Base-by-base conservation (phyloP, 2,113 vertebrate genomes). In the Natator depressus region DNA sequence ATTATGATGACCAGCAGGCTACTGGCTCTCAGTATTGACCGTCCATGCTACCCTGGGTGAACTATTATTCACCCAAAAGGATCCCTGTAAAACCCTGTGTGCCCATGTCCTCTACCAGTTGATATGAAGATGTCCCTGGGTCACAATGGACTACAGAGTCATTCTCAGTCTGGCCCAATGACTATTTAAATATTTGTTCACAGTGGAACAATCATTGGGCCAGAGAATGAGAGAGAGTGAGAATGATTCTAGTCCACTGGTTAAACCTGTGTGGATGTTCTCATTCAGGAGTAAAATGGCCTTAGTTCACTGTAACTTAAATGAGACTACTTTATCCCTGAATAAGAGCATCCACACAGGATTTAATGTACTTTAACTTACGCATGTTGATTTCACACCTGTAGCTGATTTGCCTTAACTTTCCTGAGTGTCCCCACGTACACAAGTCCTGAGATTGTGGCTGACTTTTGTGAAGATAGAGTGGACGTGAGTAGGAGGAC, bases 401-500 rank as follows among this genome's bases (percentile, higher is more conserved):
- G 35, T n/a, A 65, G 31, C 35, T 65, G 31, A 65, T 65, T 65
- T 65, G 31, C 62, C 62, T 19, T 65, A 65, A n/a, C 62, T n/a
- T 65, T 65, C 35, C 62, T n/a, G 62, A 31, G 14, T 65, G 31
- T n/a, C 6, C 62, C 35, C 62, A 65, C 2, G 14, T 65, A 17
- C 31, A 65, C 62, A 65, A 65, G 14, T 6, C 31, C 11, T 85
- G 20, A 20, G 2, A 7, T 38, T 24, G 22, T 12, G 31, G 12
- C 31, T 35, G 3, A 25, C 4, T 69, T 5, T n/a, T 17, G 6
- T 0, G 8, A 82, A 76, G 47, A n/a, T 27, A 55, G 51, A 59
- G 38, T 1, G 1, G 31, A 38, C 12, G 31, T 10, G n/a, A 5
- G 5, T 3, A 8, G 22, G 78, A 11, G 53, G 80, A 4, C 0